Evolutionary conservation across 2,113 vertebrate species (phyloP), one percentile per base, ranked within the genome.

Genomic region (Leptosomus discolor): DNA sequence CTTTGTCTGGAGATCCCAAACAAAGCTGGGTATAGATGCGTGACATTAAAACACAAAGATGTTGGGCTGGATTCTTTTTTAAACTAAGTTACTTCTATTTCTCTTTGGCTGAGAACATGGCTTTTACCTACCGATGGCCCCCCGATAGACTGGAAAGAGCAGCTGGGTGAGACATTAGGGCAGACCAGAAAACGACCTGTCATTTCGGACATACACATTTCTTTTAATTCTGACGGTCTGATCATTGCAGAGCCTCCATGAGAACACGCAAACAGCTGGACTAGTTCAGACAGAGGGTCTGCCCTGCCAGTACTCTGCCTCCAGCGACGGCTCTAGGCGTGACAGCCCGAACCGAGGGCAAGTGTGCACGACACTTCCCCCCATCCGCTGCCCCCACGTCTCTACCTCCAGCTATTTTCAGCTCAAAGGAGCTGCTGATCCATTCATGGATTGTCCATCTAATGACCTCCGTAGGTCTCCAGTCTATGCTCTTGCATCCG

Each of bases 251-350:
- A 79, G 22, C 41, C 23, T 74, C 32, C 69, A 36, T 8, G 30
- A 71, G 37, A 64, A 32, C 8, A 16, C 7, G 11, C 2, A 0
- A 81, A 46, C 18, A 12, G 29, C 39, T 10, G 6, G 32, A 63
- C 32, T 36, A 29, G 29, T 34, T 86, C 68, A 70, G 68, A 46
- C 6, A 0, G 0, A 74, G 26, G 7, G 11, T 26, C 32, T 75
- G 41, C 23, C 29, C 43, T 22, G 37, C 15, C 76, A 57, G 18
- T 16, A 45, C 36, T 83, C 24, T 61, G 75, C 29, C n/a, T 77
- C 60, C 51, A 78, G 5, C 0, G 2, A 61, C 1, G 34, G 34
- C 43, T 79, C 29, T 8, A 34, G 11, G 29, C 0, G 0, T 39
- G 48, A 93, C 7, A 61, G 57, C 32, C 57, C 0, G 0, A 92